Evolutionary conservation across 2,113 vertebrate species (phyloP), one percentile per base, ranked within the genome.

Genomic region (Pachyramphus minor): DNA sequence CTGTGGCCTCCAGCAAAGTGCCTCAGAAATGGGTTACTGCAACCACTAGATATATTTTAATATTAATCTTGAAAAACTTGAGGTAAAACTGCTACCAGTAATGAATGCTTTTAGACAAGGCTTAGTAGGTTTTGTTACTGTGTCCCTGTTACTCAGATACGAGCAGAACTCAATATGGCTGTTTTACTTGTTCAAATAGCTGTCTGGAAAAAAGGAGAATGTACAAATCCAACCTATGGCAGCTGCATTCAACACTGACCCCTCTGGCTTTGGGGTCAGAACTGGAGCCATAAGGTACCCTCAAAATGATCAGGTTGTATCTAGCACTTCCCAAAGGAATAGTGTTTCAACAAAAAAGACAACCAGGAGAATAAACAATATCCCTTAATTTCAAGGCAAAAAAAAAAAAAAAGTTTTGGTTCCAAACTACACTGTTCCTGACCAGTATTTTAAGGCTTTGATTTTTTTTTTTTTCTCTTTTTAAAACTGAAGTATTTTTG

Each of bases 111-210:
- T 91, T 87, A 90, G 76, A 37, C n/a, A 87, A 94, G 66, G 72
- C 93, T 97, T 93, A 95, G 87, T 83, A 92, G 58, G 44, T 45
- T 92, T 90, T 93, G 88, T 96, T 92, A 95, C 91, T 41, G 82
- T 27, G 79, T 74, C 87, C 20, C 1, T 60, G 55, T 77, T n/a
- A 83, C 41, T 87, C 62, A 41, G 93, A 55, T 76, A 87, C 69
- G 60, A 72, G 95, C 87, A 87, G 72, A 69, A 72, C 72, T 82
- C 0, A 0, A 14, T 71, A 45, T 45, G 86, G 84, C 84, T 96
- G 92, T 59, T 91, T 74, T 1, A 37, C 78, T 85, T 87, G 76
- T 89, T 88, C 91, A 85, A 25, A 91, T 11, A 80, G 82, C 93
- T 93, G 92, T 62, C 76, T 93, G 81, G 79, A 42, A 50, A 68